Evolutionary conservation across 2,113 vertebrate genomes (phyloP).

Genomic region (Platysteira castanea): DNA sequence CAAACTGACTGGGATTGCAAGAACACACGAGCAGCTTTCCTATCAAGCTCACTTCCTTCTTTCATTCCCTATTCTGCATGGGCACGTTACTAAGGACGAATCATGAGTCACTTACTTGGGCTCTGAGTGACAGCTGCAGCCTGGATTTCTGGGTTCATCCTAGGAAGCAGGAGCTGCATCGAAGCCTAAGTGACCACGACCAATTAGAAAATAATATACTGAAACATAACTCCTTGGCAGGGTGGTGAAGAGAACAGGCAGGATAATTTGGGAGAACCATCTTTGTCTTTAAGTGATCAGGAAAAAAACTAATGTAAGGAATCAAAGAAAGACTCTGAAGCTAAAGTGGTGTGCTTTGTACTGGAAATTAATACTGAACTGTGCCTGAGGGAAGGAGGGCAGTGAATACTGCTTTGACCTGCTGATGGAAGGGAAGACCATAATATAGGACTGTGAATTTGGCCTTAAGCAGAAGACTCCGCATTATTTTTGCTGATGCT

Average conservation of each 20-base stretch:
- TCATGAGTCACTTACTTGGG: neutral
- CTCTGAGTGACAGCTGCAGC: neutral
- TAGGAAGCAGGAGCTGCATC: neutral
- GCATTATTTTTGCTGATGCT: neutral
- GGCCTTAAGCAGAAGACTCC: neutral
- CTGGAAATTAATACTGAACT: neutral
- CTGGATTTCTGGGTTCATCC: neutral
- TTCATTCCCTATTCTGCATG: neutral
- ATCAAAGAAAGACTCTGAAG: neutral
- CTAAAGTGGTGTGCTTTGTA: neutral
- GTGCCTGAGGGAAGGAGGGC: neutral
- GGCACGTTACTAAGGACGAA: neutral
- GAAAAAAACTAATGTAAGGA: neutral
- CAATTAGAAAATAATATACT: neutral
- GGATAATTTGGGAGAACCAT: neutral
- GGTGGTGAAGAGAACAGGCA: neutral
- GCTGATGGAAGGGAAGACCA: neutral
- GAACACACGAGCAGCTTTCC: neutral
- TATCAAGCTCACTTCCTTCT: neutral
- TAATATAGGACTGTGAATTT: neutral
- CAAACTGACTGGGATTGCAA: neutral
- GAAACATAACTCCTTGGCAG: neutral
- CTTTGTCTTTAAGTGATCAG: neutral
- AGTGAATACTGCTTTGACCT: neutral
- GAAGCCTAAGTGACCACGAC: neutral